Conservation (phyloP, 92 coral and sea anemone genomes). For the Diadumene lineata region DNA sequence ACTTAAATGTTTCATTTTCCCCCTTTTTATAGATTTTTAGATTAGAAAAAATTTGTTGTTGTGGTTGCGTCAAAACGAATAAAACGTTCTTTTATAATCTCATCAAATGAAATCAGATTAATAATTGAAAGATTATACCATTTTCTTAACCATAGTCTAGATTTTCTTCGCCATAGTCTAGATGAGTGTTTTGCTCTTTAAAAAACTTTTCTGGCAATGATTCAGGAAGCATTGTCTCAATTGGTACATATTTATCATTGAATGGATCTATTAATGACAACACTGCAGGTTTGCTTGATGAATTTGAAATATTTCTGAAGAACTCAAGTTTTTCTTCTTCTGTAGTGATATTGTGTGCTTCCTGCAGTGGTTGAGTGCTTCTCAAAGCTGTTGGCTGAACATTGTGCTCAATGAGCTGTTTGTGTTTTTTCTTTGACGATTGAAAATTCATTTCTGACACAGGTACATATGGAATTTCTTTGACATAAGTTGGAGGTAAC, state of each 20-base stretch:
- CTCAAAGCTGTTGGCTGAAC: not conserved
- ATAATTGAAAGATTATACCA: no score
- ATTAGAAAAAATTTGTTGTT: no score
- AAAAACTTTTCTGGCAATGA: no score
- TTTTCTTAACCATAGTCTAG: no score
- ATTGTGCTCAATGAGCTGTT: not conserved
- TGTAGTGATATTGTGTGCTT: constrained; percentile 13
- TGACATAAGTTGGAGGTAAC: constrained; percentile 50
- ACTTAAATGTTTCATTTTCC: constrained; percentile 16
- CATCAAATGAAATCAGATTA: no score
- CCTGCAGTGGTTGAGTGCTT: not conserved
- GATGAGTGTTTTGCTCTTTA: no score
- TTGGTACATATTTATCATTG: not conserved
- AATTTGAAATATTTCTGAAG: constrained; percentile 9
- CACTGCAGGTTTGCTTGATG: constrained; percentile 23
- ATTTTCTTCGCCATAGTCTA: no score
- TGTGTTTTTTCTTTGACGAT: constrained; percentile 43
- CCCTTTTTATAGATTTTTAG: no score
- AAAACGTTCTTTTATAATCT: no score
- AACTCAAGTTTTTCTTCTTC: constrained; percentile 12
- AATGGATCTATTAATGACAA: constrained; percentile 1
- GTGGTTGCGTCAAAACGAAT: no score
- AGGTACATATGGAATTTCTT: constrained; percentile 41
- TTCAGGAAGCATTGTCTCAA: no score
- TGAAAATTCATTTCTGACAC: constrained; percentile 58